Evolutionary conservation across 2,797 vertebrate genomes (phyloP), one percentile per base, ranked within the genome.

Genomic region (Enteromius paludinosus): DNA sequence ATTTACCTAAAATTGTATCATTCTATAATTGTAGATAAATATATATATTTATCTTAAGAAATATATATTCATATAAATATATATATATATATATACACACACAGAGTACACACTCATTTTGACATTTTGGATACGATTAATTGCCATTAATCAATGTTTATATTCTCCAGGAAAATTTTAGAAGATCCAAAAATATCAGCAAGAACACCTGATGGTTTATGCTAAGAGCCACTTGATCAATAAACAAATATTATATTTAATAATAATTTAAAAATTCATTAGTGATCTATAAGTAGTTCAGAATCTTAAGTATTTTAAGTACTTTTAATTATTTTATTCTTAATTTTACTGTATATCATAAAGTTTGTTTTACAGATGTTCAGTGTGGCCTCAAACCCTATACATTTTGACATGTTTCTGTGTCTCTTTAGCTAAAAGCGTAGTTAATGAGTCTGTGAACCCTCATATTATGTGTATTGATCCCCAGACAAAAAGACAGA

Each of bases 401-500:
- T 3, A 28, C 3, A 7, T 38, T 76, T 38, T 76, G 14, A 52
- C 61, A 33, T 47, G 45, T 35, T n/a, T 49, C 28, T 33, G 9
- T 52, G 76, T 78, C 17, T 35, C n/a, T 62, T 15, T 18, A 59
- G 6, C 38, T 76, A 5, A 64, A 64, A 64, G 74, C 41, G 49
- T 47, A 18, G 23, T 2, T 15, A 30, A 3, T 23, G 80, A 66
- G 33, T 82, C 70, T 4, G 33, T 65, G 30, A 81, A 81, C 70
- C 23, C 33, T 74, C 18, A 20, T 65, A 10, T 74, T 85, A 28
- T 86, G 76, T 87, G 43, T 85, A 15, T 79, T 70, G 28, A 18
- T 85, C 47, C 81, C 30, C 82, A 95, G 98, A 99, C 83, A 95
- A 95, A 94, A 99, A 96, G 92, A 90, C 95, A 28, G 97, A 99